Evolutionary conservation across 2,113 vertebrate genomes (phyloP).

Genomic region (Struthidea cinerea): DNA sequence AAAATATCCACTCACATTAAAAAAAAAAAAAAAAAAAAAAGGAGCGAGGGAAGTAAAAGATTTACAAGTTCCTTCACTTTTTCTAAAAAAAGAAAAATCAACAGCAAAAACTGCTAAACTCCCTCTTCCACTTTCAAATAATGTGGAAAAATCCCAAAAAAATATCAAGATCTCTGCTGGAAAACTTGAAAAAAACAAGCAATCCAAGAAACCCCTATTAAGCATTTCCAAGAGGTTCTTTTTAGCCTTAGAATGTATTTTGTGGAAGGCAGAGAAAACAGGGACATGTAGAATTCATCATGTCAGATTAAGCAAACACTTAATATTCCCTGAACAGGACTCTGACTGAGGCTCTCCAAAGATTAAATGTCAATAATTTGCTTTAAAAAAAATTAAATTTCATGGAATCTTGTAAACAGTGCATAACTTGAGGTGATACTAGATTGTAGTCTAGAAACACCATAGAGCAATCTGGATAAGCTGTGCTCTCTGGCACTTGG

Average conservation of each 20-base stretch:
- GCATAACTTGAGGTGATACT: neutral
- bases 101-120: neutral
- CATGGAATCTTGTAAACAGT: neutral
- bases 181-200: constrained; percentile 16
- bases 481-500: neutral
- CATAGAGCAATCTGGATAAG: neutral
- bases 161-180: neutral
- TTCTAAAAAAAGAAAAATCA: neutral
- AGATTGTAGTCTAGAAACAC: constrained; percentile 32
- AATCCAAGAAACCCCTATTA: neutral
- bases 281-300: constrained; percentile 1
- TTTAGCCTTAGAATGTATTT: constrained; percentile 12
- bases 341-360: constrained; percentile 14
- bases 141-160: neutral
- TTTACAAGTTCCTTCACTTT: neutral
- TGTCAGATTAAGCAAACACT: constrained; percentile 33
- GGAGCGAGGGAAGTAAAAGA: neutral
- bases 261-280: constrained; percentile 1
- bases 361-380: neutral
- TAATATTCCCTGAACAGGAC: constrained; percentile 30
- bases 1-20: neutral
- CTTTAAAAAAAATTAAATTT: neutral
- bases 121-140: neutral
- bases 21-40: neutral
- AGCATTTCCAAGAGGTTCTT: constrained; percentile 38